Evolutionary conservation across 2,888 invertebrate genomes (phyloP).

Genomic region (Drosophila austrosaltans): DNA sequence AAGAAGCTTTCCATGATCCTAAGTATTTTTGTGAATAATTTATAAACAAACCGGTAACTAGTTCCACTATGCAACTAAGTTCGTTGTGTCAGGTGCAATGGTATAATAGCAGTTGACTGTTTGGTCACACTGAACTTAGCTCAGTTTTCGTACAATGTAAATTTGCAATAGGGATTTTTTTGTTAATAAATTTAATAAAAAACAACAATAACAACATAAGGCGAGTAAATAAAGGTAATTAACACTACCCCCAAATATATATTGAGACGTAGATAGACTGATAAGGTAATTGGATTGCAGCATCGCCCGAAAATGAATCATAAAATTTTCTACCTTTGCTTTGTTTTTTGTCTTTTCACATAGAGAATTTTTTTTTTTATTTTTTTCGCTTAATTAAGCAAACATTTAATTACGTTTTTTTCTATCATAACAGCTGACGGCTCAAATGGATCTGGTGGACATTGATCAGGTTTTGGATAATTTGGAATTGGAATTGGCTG

Average conservation of each 20-base stretch:
- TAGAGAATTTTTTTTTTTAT: neutral
- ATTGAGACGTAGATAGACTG: neutral
- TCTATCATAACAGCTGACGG: neutral
- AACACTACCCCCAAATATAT: neutral
- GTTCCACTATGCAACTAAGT: neutral
- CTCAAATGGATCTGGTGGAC: conserved; percentile 86
- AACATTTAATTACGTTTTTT: conserved; percentile 45
- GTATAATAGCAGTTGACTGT: neutral
- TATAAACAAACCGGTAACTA: neutral
- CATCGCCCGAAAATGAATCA: neutral
- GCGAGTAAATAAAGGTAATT: conserved; percentile 20
- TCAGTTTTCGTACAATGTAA: conserved; percentile 10
- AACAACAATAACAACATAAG: conserved; percentile 1
- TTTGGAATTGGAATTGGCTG: conserved; percentile 89
- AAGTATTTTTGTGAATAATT: too few relatives aligned
- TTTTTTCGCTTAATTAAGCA: neutral
- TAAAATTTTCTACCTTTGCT: neutral
- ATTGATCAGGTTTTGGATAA: conserved; percentile 93
- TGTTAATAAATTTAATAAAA: conserved; percentile 17
- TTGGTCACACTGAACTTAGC: conserved; percentile 6
- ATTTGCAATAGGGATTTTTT: conserved; percentile 23
- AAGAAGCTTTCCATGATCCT: too few relatives aligned
- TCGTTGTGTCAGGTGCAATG: neutral
- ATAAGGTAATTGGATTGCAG: neutral
- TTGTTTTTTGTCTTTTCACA: conserved; percentile 1